Evolutionary conservation across 1,140 invertebrate species (phyloP).

Genomic region (Bradysia coprophila): DNA sequence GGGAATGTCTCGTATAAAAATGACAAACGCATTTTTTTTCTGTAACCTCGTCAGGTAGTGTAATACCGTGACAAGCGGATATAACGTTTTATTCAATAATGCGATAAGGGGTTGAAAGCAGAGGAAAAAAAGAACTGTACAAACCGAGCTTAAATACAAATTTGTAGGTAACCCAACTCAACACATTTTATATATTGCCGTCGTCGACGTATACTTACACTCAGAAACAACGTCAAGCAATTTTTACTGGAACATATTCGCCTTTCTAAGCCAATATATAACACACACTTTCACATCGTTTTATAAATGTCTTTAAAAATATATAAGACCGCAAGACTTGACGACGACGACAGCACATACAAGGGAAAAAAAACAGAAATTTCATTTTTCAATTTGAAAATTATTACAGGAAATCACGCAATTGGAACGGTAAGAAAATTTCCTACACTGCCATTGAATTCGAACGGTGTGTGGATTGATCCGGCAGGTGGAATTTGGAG

Average conservation of each 20-base stretch:
- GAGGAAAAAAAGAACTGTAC: too few species aligned
- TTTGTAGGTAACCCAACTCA: too few species aligned
- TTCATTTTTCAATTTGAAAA: not conserved
- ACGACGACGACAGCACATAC: too few species aligned
- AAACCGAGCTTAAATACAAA: too few species aligned
- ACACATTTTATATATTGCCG: too few species aligned
- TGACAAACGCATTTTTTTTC: not conserved
- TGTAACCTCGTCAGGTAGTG: not conserved
- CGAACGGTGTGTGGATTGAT: slow-evolving; percentile 22
- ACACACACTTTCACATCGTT: not conserved
- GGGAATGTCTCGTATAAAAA: not conserved
- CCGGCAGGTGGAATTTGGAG: slow-evolving; percentile 21
- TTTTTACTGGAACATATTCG: too few species aligned
- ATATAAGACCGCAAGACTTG: too few species aligned
- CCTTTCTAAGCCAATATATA: too few species aligned
- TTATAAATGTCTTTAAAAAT: not conserved
- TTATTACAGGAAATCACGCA: slow-evolving; percentile 22
- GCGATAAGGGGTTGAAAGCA: too few species aligned
- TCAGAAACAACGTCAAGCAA: too few species aligned
- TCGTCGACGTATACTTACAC: too few species aligned
- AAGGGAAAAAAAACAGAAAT: slow-evolving; percentile 1
- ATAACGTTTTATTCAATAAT: not conserved
- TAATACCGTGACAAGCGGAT: not conserved
- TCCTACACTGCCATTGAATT: slow-evolving; percentile 23
- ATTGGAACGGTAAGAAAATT: slow-evolving; percentile 25